Conservation (phyloP, 2,113 vertebrate species). For the Hipposideros armiger region DNA sequence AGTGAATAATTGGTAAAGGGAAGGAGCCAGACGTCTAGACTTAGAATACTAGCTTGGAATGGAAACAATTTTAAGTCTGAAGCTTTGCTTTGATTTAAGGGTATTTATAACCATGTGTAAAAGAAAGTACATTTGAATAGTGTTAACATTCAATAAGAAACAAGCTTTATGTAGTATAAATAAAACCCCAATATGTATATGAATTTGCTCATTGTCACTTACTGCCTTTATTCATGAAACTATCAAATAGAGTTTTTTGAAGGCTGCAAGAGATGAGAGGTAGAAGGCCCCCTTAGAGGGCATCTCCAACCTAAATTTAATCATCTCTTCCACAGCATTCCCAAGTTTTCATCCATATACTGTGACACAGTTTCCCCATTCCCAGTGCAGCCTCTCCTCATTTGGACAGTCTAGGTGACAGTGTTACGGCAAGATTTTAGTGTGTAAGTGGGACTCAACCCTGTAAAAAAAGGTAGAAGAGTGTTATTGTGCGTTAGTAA, state of each 20-base stretch:
- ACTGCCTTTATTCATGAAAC: not conserved
- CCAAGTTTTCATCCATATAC: not conserved
- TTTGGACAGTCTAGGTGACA: not conserved
- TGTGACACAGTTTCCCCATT: not conserved
- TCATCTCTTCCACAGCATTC: not conserved
- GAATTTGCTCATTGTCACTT: not conserved
- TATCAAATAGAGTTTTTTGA: slow-evolving; percentile 27
- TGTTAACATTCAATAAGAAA: slow-evolving; percentile 38
- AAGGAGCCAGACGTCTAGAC: not conserved
- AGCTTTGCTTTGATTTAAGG: not conserved
- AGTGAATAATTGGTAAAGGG: not conserved
- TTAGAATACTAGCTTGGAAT: slow-evolving; percentile 29
- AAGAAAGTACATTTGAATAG: not conserved
- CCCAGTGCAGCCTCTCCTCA: not conserved
- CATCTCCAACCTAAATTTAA: not conserved
- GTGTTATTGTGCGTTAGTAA: not conserved
- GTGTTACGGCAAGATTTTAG: not conserved
- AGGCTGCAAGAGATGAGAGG: not conserved
- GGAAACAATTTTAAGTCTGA: not conserved
- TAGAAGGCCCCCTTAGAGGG: not conserved
- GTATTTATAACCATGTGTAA: slow-evolving; percentile 6
- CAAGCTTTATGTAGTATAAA: not conserved
- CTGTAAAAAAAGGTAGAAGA: not conserved
- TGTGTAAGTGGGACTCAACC: not conserved
- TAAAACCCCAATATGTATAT: not conserved